Conservation (phyloP, 2,113 vertebrate species). For the Austrofundulus limnaeus region DNA sequence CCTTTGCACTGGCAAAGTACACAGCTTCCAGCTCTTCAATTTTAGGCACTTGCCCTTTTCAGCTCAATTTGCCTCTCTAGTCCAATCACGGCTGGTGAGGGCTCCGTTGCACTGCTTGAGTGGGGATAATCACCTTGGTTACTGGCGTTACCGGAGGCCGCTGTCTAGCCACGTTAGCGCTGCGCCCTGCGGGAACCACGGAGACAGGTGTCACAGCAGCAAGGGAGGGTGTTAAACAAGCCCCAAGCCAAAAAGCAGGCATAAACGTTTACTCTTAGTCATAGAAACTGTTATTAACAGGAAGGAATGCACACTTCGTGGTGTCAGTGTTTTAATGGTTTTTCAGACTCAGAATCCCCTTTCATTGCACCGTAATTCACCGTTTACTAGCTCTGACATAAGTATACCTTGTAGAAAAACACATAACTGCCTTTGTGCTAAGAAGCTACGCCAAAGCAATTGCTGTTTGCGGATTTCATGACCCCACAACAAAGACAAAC, state of each 20-base stretch:
- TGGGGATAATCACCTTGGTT: constrained; percentile 72
- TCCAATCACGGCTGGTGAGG: constrained; percentile 62
- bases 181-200: constrained; percentile 42
- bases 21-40: constrained; percentile 59
- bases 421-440: constrained; percentile 33
- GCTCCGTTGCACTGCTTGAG: constrained; percentile 47
- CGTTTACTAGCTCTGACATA: constrained; percentile 35
- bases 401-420: constrained; percentile 33
- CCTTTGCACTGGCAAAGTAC: constrained; percentile 37
- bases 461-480: constrained; percentile 50
- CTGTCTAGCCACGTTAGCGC: constrained; percentile 61
- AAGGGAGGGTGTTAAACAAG: constrained; percentile 68
- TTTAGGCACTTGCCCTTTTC: constrained; percentile 69
- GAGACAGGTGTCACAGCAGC: constrained; percentile 68
- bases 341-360: constrained; percentile 8
- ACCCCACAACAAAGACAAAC: constrained; percentile 50
- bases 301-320: constrained; percentile 64
- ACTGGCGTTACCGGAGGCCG: constrained; percentile 57
- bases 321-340: constrained; percentile 29
- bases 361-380: constrained; percentile 17
- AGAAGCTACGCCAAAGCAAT: constrained; percentile 32
- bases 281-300: constrained; percentile 67
- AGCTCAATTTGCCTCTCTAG: constrained; percentile 66
- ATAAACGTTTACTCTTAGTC: constrained; percentile 65
- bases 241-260: constrained; percentile 45